Conservation (phyloP, 1,140 invertebrate species). For the Trichomalopsis sarcophagae region DNA sequence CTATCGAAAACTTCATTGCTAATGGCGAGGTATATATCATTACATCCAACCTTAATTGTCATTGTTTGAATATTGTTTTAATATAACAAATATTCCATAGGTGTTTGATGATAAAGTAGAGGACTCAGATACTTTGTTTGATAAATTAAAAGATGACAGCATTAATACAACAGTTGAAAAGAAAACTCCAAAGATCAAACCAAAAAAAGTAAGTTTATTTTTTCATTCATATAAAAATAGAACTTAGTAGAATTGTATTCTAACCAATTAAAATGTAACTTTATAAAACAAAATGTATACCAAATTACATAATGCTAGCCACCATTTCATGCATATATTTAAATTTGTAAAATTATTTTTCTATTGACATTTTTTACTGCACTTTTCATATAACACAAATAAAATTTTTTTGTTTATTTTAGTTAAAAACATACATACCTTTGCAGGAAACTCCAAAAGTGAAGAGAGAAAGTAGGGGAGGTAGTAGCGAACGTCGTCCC, state of each 20-base stretch:
- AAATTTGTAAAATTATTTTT: not conserved
- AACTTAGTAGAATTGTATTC: not conserved
- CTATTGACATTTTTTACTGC: not conserved
- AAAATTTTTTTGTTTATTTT: slow-evolving; percentile 52
- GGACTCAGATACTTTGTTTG: slow-evolving; percentile 81
- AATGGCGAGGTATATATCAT: slow-evolving; percentile 78
- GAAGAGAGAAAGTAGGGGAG: slow-evolving; percentile 63
- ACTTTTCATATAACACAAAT: slow-evolving; percentile 8
- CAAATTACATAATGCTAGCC: slow-evolving; percentile 9
- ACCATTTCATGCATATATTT: not conserved
- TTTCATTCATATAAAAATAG: not conserved
- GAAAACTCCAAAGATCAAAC: slow-evolving; percentile 74
- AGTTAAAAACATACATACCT: slow-evolving; percentile 54
- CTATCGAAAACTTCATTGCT: slow-evolving; percentile 90
- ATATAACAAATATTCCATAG: slow-evolving; percentile 57
- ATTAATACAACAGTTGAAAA: slow-evolving; percentile 67
- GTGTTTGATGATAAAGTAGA: slow-evolving; percentile 74
- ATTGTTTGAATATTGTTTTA: slow-evolving; percentile 40
- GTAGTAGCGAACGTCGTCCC: slow-evolving; percentile 60
- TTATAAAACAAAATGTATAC: not conserved
- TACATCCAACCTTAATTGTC: not conserved
- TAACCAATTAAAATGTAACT: not conserved
- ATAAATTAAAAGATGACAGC: slow-evolving; percentile 80
- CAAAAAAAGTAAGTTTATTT: slow-evolving; percentile 71
- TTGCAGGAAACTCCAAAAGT: slow-evolving; percentile 69